phyloP scores from a whole-genome alignment of 2,113 vertebrate species.

The Salminus brasiliensis region DNA sequence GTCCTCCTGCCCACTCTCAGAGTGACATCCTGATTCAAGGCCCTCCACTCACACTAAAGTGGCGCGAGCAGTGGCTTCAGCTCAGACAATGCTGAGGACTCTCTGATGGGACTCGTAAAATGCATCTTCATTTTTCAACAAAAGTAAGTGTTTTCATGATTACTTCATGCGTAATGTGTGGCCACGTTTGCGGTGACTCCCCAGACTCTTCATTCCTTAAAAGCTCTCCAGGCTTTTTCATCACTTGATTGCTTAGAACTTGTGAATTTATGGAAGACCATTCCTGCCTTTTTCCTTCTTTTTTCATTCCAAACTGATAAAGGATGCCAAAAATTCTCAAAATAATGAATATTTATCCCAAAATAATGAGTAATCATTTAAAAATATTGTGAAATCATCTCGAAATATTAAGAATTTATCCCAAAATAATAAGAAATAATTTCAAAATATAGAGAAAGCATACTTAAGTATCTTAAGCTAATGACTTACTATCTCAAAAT shows the following conservation, averaged over 20 bases:
- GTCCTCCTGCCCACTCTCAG: conserved; percentile 36
- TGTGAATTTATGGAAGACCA: too few species aligned
- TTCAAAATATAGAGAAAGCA: too few species aligned
- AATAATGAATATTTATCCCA: too few species aligned
- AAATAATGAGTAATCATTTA: too few species aligned
- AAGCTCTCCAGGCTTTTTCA: neutral
- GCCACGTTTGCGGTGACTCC: conserved; percentile 7
- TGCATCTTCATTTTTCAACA: neutral
- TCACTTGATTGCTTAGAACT: neutral
- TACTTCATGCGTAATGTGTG: conserved; percentile 4
- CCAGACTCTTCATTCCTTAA: conserved; percentile 19
- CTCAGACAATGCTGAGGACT: conserved; percentile 11
- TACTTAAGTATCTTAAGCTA: too few species aligned
- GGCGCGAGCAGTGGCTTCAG: conserved; percentile 4
- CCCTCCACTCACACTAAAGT: conserved; percentile 12
- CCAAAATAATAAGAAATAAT: too few species aligned
- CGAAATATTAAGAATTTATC: too few species aligned
- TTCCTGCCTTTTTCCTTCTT: too few species aligned
- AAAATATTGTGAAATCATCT: too few species aligned
- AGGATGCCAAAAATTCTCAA: too few species aligned
- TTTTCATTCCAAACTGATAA: too few species aligned
- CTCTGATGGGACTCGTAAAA: neutral
- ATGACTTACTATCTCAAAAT: too few species aligned
- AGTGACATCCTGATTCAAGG: conserved; percentile 34
- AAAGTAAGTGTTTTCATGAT: neutral